Evolutionary conservation across 2,113 vertebrate genomes (phyloP).

Genomic region (Psittacula cyanocephala): DNA sequence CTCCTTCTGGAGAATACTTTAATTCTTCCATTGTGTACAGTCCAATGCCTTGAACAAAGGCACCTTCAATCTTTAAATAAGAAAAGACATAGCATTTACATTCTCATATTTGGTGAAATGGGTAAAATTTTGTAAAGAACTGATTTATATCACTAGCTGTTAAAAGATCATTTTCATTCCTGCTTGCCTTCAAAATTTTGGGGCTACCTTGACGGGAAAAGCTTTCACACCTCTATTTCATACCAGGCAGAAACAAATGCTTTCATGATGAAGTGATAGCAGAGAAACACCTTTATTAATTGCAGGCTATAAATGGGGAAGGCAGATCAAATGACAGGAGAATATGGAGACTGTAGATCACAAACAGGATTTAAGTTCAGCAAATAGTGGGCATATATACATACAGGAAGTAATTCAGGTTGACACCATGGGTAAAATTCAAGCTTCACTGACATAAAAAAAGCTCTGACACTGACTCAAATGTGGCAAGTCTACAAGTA

Average conservation of each 20-base stretch:
- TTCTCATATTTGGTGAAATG: background rate
- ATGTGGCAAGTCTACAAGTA: background rate
- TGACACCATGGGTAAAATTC: background rate
- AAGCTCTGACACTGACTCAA: background rate
- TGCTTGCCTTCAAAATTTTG: background rate
- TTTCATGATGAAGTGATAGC: background rate
- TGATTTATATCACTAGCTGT: background rate
- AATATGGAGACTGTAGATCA: background rate
- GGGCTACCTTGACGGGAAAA: background rate
- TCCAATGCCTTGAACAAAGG: conserved; percentile 85
- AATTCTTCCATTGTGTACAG: conserved; percentile 86
- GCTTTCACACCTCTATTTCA: background rate
- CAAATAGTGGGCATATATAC: background rate
- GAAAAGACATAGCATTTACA: background rate
- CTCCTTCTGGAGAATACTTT: conserved; percentile 81
- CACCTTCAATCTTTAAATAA: conserved; percentile 82
- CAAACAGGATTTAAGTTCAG: background rate
- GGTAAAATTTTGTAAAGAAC: background rate
- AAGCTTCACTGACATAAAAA: background rate
- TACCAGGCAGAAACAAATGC: background rate
- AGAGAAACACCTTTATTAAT: background rate
- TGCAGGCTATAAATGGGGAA: background rate
- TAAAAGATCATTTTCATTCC: background rate
- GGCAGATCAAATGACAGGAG: background rate
- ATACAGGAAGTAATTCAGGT: background rate